Percentiles rank a stretch among this genome's conserved stretches.
Evolutionary conservation across 2,888 invertebrate species (phyloP).

Genomic region (Creontiades dilutus): DNA sequence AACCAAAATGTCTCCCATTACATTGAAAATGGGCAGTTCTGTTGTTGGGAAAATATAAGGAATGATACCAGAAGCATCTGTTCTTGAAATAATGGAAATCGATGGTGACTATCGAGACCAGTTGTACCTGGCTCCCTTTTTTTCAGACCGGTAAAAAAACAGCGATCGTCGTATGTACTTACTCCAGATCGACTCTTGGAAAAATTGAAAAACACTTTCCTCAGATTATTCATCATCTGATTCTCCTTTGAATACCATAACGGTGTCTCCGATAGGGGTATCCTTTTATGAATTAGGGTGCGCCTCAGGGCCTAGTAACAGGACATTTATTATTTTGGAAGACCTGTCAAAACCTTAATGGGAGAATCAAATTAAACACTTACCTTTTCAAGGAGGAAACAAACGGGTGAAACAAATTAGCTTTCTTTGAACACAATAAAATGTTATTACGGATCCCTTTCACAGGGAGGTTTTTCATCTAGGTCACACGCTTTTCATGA

Average conservation of each 20-base stretch:
- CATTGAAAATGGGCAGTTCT: slow-evolving; percentile 45
- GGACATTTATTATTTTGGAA: slow-evolving; percentile 34
- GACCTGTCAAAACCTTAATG: slow-evolving; percentile 45
- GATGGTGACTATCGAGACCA: slow-evolving; percentile 20
- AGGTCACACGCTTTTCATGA: slow-evolving; percentile 67
- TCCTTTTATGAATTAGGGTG: slow-evolving; percentile 46
- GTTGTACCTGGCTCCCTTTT: slow-evolving; percentile 55
- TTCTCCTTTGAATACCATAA: slow-evolving; percentile 41
- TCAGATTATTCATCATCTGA: slow-evolving; percentile 41
- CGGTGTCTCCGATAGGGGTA: slow-evolving; percentile 8
- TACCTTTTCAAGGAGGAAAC: slow-evolving; percentile 64
- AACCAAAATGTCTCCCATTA: slow-evolving; percentile 40
- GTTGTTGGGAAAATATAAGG: slow-evolving; percentile 3
- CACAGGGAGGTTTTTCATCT: slow-evolving; percentile 43
- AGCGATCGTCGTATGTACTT: neutral
- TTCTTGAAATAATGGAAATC: slow-evolving; percentile 30
- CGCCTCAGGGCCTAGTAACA: slow-evolving; percentile 23
- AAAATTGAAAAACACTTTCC: slow-evolving; percentile 23
- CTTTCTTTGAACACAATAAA: slow-evolving; percentile 58
- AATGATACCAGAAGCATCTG: slow-evolving; percentile 29
- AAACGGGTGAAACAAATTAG: slow-evolving; percentile 66
- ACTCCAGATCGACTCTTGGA: slow-evolving; percentile 21
- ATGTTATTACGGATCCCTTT: slow-evolving; percentile 65
- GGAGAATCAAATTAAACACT: slow-evolving; percentile 61
- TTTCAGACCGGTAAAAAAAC: slow-evolving; percentile 16